A percentile compares a stretch with the other conserved stretches of the same genome.
These are phyloP conservation scores for Rhabditophanes sp. DNA, from an alignment of 2,888 invertebrate genomes.

Conservation along the genomic window DNA sequence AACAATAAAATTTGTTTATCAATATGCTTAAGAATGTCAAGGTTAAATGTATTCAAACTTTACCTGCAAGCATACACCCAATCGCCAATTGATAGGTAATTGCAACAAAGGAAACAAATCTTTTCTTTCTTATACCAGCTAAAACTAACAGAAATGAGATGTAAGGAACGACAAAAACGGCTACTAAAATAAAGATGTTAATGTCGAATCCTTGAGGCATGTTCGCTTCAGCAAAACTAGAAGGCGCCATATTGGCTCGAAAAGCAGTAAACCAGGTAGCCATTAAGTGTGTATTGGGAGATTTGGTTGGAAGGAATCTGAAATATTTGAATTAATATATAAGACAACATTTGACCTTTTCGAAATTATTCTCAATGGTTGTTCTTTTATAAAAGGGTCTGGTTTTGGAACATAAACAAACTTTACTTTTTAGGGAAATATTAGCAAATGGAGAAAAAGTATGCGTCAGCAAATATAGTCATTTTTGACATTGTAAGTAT, in stretches of 20 bases:
- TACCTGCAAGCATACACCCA: constrained; percentile 29
- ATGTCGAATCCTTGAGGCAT: no score
- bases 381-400: no score
- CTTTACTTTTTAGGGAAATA: no score
- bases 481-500: no score
- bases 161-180: constrained; percentile 29
- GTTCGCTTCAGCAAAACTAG: constrained; percentile 8
- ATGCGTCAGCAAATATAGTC: no score
- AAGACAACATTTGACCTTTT: no score
- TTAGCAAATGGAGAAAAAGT: no score
- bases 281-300: no score
- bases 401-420: no score
- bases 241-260: constrained; percentile 12
- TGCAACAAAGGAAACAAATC: constrained; percentile 23
- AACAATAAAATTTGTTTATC: neutral
- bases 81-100: constrained; percentile 27
- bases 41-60: constrained; percentile 12
- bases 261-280: constrained; percentile 21
- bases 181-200: constrained; percentile 19
- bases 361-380: no score
- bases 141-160: constrained; percentile 35
- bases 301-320: no score
- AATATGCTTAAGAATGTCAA: constrained; percentile 4
- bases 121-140: constrained; percentile 35
- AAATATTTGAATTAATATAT: no score